Evolutionary conservation across 2,797 vertebrate species (phyloP).

Genomic region (Tachyglossus aculeatus): DNA sequence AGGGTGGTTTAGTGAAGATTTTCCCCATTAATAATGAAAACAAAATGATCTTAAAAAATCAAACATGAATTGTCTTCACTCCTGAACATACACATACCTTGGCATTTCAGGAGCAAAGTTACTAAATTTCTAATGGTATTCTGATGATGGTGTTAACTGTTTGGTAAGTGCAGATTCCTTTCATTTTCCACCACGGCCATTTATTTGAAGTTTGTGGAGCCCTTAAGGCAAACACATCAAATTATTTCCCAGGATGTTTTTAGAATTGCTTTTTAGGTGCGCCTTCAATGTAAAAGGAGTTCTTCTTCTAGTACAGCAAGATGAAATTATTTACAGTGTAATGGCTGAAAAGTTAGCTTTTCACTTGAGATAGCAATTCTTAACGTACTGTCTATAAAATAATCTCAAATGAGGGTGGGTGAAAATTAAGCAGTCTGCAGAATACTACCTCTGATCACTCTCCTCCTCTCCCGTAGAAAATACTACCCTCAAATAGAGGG

Average conservation of each 20-base stretch:
- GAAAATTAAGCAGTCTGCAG: no score
- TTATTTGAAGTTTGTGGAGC: slow-evolving; percentile 55
- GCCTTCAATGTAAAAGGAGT: slow-evolving; percentile 46
- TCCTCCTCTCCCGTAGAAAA: no score
- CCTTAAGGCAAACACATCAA: slow-evolving; percentile 62
- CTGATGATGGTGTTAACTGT: slow-evolving; percentile 38
- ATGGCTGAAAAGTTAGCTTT: not conserved
- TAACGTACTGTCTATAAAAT: not conserved
- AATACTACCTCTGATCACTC: no score
- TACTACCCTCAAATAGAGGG: no score
- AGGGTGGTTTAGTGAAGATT: slow-evolving; percentile 12
- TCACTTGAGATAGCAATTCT: not conserved
- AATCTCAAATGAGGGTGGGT: not conserved
- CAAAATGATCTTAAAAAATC: slow-evolving; percentile 32
- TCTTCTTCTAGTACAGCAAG: slow-evolving; percentile 14
- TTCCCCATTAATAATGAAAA: slow-evolving; percentile 23
- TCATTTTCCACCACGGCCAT: slow-evolving; percentile 55
- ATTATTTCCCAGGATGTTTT: slow-evolving; percentile 58
- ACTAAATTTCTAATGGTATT: slow-evolving; percentile 29
- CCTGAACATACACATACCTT: slow-evolving; percentile 1
- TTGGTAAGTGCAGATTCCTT: slow-evolving; percentile 55
- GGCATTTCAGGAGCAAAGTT: slow-evolving; percentile 30
- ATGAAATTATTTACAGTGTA: slow-evolving; percentile 12
- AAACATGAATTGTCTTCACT: slow-evolving; percentile 14
- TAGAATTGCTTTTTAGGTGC: slow-evolving; percentile 35